Percentiles rank a stretch among this genome's conserved stretches.
phyloP scores from a whole-genome alignment of 2,888 invertebrate species.

The Ganaspis brasiliensis region DNA sequence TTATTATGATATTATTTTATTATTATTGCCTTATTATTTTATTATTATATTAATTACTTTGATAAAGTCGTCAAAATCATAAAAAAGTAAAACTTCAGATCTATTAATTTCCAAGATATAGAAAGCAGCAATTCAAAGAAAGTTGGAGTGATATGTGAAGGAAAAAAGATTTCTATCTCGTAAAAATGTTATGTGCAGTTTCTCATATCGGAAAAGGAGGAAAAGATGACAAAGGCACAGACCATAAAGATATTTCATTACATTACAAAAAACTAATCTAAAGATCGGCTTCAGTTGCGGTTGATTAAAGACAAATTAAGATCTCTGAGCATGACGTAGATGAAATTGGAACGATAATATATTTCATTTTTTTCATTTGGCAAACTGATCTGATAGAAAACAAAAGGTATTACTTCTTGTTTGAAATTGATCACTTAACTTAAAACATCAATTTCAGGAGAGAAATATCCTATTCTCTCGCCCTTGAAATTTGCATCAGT shows the following conservation, averaged over 20 bases:
- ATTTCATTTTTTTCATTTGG: conserved; percentile 14
- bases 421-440: neutral
- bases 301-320: conserved; percentile 39
- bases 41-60: neutral
- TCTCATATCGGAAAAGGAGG: conserved; percentile 3
- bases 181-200: neutral
- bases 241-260: conserved; percentile 23
- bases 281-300: conserved; percentile 15
- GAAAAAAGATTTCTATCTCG: neutral
- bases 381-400: neutral
- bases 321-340: conserved; percentile 2
- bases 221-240: conserved; percentile 6
- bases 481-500: no score
- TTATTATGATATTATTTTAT: no score
- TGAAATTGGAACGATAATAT: conserved; percentile 19
- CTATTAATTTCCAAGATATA: neutral
- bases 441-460: no score
- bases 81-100: no score
- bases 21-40: no score
- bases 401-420: neutral
- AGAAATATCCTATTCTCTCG: no score
- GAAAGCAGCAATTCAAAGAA: neutral
- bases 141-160: neutral
- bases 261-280: conserved; percentile 27
- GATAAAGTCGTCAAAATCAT: no score